phyloP scores from a whole-genome alignment of 2,888 invertebrate genomes.

The Deilephila elpenor region DNA sequence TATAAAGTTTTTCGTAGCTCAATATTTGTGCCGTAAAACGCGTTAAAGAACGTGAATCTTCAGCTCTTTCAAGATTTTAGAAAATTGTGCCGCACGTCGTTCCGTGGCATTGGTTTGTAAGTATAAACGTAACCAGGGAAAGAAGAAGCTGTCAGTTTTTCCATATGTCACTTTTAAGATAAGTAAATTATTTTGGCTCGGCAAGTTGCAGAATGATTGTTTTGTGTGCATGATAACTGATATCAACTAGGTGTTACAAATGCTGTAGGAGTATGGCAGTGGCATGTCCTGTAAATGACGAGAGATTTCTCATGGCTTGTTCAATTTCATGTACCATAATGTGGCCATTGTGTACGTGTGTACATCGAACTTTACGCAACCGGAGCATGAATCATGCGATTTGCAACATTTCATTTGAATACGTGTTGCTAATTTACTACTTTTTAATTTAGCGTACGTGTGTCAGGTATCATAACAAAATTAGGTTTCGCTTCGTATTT shows the following conservation, averaged over 20 bases:
- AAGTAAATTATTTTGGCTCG: too few species aligned
- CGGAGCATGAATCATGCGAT: constrained; percentile 57
- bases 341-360: constrained; percentile 45
- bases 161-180: too few species aligned
- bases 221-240: too few species aligned
- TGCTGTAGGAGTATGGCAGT: not conserved
- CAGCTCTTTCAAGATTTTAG: too few species aligned
- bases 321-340: constrained; percentile 47
- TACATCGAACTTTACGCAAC: constrained; percentile 55
- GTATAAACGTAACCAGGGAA: too few species aligned
- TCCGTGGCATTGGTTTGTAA: too few species aligned
- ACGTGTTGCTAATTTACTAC: constrained; percentile 42
- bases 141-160: too few species aligned
- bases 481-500: constrained; percentile 41
- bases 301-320: constrained; percentile 28
- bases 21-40: too few species aligned
- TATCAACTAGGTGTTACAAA: not conserved
- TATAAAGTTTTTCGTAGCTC: too few species aligned
- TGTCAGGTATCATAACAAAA: constrained; percentile 44
- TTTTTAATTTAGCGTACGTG: constrained; percentile 38
- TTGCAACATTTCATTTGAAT: constrained; percentile 48
- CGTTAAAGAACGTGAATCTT: too few species aligned
- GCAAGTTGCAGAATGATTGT: too few species aligned
- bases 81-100: too few species aligned
- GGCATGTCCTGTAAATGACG: not conserved